Evolutionary conservation across 1,140 invertebrate genomes (phyloP).

Genomic region (Ptiloglossa arizonensis): DNA sequence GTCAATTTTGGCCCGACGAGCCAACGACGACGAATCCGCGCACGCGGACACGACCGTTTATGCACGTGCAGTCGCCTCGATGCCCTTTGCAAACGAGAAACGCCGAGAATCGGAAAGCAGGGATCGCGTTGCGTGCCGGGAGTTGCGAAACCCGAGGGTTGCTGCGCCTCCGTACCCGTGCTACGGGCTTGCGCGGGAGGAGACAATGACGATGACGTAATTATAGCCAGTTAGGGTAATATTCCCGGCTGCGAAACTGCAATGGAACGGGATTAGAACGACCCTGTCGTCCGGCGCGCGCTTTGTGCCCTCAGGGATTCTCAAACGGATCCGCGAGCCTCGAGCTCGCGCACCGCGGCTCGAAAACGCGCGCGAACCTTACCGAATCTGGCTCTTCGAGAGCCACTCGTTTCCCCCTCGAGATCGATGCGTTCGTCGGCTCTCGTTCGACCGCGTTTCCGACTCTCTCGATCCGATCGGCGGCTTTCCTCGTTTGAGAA

Average conservation of each 20-base stretch:
- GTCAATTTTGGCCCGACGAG: conserved; percentile 5
- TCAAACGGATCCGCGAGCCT: not conserved
- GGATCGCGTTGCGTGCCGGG: not conserved
- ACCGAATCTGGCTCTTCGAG: too few relatives aligned
- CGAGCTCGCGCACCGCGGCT: too few relatives aligned
- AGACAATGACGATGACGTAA: conserved; percentile 78
- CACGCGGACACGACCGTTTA: not conserved
- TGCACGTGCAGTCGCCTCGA: not conserved
- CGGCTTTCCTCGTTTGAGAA: too few relatives aligned
- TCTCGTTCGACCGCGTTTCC: too few relatives aligned
- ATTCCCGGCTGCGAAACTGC: conserved; percentile 69
- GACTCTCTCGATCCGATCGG: too few relatives aligned
- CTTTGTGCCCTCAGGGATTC: not conserved
- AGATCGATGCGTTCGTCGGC: too few relatives aligned
- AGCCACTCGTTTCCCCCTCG: too few relatives aligned
- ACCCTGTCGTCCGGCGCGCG: conserved; percentile 1
- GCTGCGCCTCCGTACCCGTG: conserved; percentile 60
- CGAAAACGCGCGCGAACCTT: too few relatives aligned
- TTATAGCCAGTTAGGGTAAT: conserved; percentile 78
- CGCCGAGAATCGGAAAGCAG: not conserved
- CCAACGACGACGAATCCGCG: not conserved
- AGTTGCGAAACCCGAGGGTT: conserved; percentile 47
- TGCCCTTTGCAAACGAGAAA: not conserved
- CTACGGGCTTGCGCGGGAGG: conserved; percentile 61
- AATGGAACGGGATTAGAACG: conserved; percentile 66